Evolutionary conservation across 2,797 vertebrate species (phyloP).

Genomic region (Epinephelus awoara): DNA sequence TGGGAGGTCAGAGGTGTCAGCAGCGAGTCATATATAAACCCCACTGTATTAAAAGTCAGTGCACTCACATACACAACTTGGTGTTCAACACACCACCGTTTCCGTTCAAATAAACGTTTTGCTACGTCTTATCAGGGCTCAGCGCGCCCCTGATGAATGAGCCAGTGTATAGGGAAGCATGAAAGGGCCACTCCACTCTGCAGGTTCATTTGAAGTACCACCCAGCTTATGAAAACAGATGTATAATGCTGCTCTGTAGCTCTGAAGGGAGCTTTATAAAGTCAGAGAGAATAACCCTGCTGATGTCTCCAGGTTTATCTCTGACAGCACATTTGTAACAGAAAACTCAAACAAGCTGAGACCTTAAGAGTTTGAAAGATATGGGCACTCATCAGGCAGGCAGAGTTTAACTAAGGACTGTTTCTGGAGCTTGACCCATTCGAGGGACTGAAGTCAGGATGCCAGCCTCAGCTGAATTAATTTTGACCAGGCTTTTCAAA

Average conservation of each 20-base stretch:
- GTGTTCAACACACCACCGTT: too few relatives aligned
- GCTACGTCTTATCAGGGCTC: too few relatives aligned
- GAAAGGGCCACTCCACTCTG: not conserved
- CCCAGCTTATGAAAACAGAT: not conserved
- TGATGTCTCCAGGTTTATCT: slow-evolving; percentile 1
- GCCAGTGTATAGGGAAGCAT: not conserved
- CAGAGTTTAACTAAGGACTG: not conserved
- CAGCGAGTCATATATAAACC: too few relatives aligned
- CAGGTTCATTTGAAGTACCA: not conserved
- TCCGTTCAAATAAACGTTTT: too few relatives aligned
- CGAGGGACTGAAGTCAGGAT: not conserved
- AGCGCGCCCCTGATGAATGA: not conserved
- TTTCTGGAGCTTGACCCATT: not conserved
- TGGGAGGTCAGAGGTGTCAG: too few relatives aligned
- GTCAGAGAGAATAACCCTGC: not conserved
- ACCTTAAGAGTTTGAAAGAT: not conserved
- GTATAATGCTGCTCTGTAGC: not conserved
- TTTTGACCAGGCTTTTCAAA: slow-evolving; percentile 9
- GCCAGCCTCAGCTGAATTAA: not conserved
- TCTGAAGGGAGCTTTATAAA: slow-evolving; percentile 5
- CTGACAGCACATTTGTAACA: not conserved
- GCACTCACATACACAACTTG: too few relatives aligned
- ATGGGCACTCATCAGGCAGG: not conserved
- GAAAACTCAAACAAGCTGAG: not conserved
- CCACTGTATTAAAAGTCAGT: too few relatives aligned